These are phyloP conservation scores for Nomia melanderi DNA, from an alignment of 1,140 invertebrate species.

Conservation along the genomic window DNA sequence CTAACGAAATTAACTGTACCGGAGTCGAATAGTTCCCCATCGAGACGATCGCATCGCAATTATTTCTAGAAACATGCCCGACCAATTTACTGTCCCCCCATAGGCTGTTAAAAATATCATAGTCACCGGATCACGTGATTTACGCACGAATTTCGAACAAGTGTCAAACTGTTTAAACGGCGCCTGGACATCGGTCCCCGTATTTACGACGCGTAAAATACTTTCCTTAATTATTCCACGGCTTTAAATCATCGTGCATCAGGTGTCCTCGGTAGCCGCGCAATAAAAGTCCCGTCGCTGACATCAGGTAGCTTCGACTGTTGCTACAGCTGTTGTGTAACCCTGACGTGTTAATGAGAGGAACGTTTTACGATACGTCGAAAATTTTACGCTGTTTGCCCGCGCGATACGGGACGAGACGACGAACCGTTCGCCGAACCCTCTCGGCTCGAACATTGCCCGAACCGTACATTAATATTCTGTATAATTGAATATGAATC, in stretches of 20 bases:
- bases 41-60: not conserved
- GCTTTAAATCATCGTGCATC: conserved; percentile 40
- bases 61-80: not conserved
- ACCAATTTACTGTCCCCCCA: not conserved
- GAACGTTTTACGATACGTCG: conserved; percentile 35
- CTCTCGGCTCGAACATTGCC: no score
- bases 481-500: conserved; percentile 12
- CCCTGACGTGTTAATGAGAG: conserved; percentile 40
- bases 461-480: not conserved
- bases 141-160: not conserved
- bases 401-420: not conserved
- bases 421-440: no score
- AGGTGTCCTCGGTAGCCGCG: conserved; percentile 24
- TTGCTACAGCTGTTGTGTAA: conserved; percentile 54
- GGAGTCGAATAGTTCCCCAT: not conserved
- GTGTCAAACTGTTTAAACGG: not conserved
- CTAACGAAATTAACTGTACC: no score
- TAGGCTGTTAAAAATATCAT: not conserved
- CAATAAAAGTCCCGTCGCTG: conserved; percentile 47
- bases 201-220: conserved; percentile 55
- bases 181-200: not conserved
- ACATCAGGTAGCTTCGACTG: conserved; percentile 26
- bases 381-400: conserved; percentile 16
- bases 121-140: not conserved
- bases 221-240: conserved; percentile 47